A percentile compares a stretch with the other conserved stretches of the same genome.
Evolutionary conservation across 2,113 vertebrate species (phyloP).

Genomic region (Sceloporus tristichus): DNA sequence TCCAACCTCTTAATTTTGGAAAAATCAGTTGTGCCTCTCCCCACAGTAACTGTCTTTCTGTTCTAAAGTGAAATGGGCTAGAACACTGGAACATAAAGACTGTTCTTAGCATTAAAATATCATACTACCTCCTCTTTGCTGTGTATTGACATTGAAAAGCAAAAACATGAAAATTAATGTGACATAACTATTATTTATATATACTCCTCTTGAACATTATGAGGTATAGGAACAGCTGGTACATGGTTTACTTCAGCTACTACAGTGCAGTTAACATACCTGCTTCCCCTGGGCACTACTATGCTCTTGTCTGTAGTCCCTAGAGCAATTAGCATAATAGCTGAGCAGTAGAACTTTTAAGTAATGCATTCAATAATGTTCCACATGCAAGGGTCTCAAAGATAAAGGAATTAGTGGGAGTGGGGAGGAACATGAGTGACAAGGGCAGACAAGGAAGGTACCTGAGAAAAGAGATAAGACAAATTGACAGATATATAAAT

Average conservation of each 20-base stretch:
- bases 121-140: neutral
- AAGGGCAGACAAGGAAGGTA: neutral
- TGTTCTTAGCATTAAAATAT: neutral
- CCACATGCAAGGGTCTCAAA: neutral
- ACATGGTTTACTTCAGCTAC: neutral
- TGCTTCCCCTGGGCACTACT: neutral
- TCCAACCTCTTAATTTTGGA: neutral
- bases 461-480: neutral
- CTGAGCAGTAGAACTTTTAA: neutral
- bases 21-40: neutral
- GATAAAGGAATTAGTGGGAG: neutral
- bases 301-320: constrained; percentile 12
- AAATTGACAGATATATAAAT: neutral
- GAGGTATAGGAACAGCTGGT: neutral
- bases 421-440: neutral
- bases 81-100: neutral
- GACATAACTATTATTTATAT: neutral
- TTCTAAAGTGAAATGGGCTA: neutral
- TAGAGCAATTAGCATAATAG: neutral
- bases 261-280: neutral
- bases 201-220: neutral
- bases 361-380: neutral
- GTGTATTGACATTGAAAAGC: neutral
- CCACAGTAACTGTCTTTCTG: neutral
- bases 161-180: neutral